Base-by-base conservation (phyloP, 2,888 invertebrate species). In the Trimorus sp. region DNA sequence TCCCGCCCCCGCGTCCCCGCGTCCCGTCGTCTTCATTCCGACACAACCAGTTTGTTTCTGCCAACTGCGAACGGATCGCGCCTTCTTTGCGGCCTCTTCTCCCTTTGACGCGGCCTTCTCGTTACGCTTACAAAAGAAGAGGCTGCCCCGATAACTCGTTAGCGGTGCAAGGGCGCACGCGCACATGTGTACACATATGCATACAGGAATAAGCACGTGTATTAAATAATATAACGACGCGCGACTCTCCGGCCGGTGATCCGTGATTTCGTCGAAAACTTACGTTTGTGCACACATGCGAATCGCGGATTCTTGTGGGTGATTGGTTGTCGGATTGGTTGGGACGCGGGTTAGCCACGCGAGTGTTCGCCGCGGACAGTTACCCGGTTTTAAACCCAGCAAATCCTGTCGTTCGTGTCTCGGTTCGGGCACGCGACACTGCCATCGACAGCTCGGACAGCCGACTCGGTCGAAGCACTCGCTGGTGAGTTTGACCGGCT, bases 71-170 rank as follows among this genome's bases (percentile, higher is more conserved):
- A 54, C 53, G 59, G 53, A 74, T 82, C 77, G 78, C 82, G 82
- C 78, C 82, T 78, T 82, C 78, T 82, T 78, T 68, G 66, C 60
- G 56, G 70, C 70, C 66, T 81, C 80, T 75, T 69, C 53, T 75
- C 59, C 59, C 62, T 45, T n/a, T 71, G 53, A 59, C 59, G 80
- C 76, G 70, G 65, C 78, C 69, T 74, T 76, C 79, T 79, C 70
- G 75, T 79, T 82, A 82, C 79, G 82, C 82, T 82, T 82, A 82
- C 65, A 82, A 75, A n/a, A 26, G 26, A 26, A 26, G 63, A 71
- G 79, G 71, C 79, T 70, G 49, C 56, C 54, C 26, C 26, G n/a
- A n/a, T 69, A 63, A 74, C 63, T 77, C 66, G 69, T 58, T 26
- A 68, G 66, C 49, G 16, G 60, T 60, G 49, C 59, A 69, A 70